These are phyloP conservation scores for Agriopis aurantiaria DNA, from an alignment of 2,888 invertebrate genomes.

Conservation along the genomic window DNA sequence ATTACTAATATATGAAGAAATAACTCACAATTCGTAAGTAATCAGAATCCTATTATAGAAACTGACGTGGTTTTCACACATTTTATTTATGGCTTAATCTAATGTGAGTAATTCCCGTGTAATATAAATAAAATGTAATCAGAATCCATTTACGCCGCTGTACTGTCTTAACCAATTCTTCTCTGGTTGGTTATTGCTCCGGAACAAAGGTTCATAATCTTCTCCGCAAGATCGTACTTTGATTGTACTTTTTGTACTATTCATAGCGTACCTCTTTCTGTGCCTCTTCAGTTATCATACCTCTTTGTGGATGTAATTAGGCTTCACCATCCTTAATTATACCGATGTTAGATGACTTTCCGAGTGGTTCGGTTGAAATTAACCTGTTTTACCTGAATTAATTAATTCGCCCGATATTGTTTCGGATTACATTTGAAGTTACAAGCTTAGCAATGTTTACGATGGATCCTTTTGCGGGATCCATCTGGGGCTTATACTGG, in stretches of 20 bases:
- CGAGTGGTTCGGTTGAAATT: slow-evolving; percentile 16
- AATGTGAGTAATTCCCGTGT: too few species aligned
- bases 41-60: too few species aligned
- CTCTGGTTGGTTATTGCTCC: slow-evolving; percentile 5
- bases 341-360: slow-evolving; percentile 27
- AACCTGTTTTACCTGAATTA: slow-evolving; percentile 22
- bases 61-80: too few species aligned
- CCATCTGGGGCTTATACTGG: slow-evolving; percentile 8
- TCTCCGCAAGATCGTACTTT: slow-evolving; percentile 11
- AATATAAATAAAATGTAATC: too few species aligned
- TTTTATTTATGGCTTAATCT: too few species aligned
- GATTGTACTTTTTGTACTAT: slow-evolving; percentile 21
- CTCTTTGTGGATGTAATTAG: slow-evolving; percentile 30
- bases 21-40: not conserved
- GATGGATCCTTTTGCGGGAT: slow-evolving; percentile 13
- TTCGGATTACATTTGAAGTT: slow-evolving; percentile 26
- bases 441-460: slow-evolving; percentile 10
- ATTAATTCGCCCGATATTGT: slow-evolving; percentile 25
- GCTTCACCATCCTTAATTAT: slow-evolving; percentile 27
- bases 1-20: not conserved
- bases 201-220: slow-evolving; percentile 16
- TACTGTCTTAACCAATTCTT: slow-evolving; percentile 1
- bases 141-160: not conserved
- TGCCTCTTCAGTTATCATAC: slow-evolving; percentile 14
- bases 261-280: slow-evolving; percentile 8